Percentiles rank a stretch among this genome's conserved stretches.
Conservation (phyloP, 2,797 vertebrate species). For the Lepus townsendii region DNA sequence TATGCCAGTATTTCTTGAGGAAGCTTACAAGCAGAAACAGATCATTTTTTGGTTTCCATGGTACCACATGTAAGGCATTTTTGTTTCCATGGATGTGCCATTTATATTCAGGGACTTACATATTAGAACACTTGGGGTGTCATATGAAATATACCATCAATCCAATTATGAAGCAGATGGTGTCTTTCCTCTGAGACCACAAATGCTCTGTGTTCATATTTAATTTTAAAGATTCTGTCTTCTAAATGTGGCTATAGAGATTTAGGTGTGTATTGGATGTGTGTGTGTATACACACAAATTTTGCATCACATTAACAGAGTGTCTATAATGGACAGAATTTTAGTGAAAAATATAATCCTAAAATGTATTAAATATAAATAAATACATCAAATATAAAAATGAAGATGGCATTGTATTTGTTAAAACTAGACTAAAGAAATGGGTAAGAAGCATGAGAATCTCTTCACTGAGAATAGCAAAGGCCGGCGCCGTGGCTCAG, state of each 20-base stretch:
- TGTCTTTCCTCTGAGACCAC: neutral
- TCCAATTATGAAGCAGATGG: neutral
- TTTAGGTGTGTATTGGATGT: neutral
- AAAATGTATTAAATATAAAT: neutral
- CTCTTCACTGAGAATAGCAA: neutral
- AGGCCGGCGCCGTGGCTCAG: too few species aligned
- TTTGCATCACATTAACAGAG: neutral
- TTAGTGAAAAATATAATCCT: neutral
- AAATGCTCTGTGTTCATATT: neutral
- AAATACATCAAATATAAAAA: neutral
- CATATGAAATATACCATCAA: neutral
- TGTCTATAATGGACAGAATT: neutral
- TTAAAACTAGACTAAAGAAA: neutral
- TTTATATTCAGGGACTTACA: slow-evolving; percentile 11
- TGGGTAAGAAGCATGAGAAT: neutral
- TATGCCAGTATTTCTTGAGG: slow-evolving; percentile 10
- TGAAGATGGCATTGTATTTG: neutral
- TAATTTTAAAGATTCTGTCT: slow-evolving; percentile 7
- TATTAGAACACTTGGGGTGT: neutral
- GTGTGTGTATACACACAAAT: neutral
- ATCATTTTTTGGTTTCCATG: slow-evolving; percentile 53
- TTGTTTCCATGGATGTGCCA: neutral
- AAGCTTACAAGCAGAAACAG: neutral
- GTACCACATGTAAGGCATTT: neutral
- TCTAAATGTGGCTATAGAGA: neutral